Evolutionary conservation across 2,113 vertebrate species (phyloP), one percentile per base, ranked within the genome.

Genomic region (Eretmochelys imbricata): DNA sequence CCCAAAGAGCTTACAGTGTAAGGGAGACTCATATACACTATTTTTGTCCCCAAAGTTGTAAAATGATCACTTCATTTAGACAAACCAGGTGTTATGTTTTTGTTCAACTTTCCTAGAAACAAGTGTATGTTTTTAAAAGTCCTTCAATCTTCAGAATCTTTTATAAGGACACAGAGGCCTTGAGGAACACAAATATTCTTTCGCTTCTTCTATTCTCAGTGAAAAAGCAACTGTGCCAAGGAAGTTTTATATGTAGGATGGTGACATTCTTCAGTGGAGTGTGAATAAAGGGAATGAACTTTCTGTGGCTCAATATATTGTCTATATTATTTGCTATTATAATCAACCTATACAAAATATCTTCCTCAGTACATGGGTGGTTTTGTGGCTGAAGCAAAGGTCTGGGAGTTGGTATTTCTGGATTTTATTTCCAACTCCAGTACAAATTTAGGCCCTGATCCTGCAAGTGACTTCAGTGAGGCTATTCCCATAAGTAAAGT

Each of bases 141-240:
- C 12, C 72, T 95, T 59, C 86, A 75, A 42, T 92, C 38, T 81
- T 87, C 24, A 69, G 82, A 82, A 90, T 84, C 62, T 49, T 90
- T 95, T 16, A 22, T 91, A 87, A 51, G 31, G 84, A 17, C 27
- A 83, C 27, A 87, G 85, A 35, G 27, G 82, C 82, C 96, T 96
- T 89, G 80, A 95, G 76, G 12, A 62, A 62, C 57, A 90, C 65
- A 51, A 88, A 54, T 54, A 54, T 54, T 54, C 8, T 54, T 54
- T 54, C 92, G 96, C 75, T 90, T 94, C 89, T 96, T 94, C 50
- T 8, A 82, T 91, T 88, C 72, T 49, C n/a, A 89, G n/a, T 49
- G 76, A 87, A 96, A 95, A 94, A 42, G 27, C 86, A 90, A 38
- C 82, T 65, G 2, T 90, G 48, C 82, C 54, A 78, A 69, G 4